Conservation (phyloP, 2,888 invertebrate species). For the Lithophane semibrunnea region DNA sequence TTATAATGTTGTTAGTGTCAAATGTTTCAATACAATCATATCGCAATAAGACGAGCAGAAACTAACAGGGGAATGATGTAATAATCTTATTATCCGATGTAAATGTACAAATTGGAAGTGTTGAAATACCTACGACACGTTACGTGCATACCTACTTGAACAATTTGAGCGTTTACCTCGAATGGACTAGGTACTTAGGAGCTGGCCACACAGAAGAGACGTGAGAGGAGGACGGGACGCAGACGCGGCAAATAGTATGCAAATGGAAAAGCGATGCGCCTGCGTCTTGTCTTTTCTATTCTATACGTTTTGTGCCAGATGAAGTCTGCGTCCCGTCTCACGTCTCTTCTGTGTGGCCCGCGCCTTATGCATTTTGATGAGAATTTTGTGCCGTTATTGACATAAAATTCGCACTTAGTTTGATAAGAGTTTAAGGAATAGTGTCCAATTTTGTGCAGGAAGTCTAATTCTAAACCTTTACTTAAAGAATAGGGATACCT, state of each 20-base stretch:
- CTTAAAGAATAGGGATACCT: too few relatives aligned
- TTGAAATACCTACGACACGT: conserved; percentile 32
- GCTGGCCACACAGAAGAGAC: too few relatives aligned
- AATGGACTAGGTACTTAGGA: not conserved
- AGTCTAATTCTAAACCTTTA: too few relatives aligned
- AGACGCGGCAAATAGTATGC: too few relatives aligned
- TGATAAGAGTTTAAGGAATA: not conserved
- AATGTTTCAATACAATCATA: conserved; percentile 32
- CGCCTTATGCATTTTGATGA: conserved; percentile 22
- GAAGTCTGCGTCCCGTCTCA: too few relatives aligned
- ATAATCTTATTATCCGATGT: conserved; percentile 52
- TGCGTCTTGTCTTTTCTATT: too few relatives aligned
- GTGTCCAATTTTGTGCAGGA: not conserved
- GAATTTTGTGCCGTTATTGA: not conserved
- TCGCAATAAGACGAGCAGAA: conserved; percentile 38
- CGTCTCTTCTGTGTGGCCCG: too few relatives aligned
- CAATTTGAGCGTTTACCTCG: conserved; percentile 15
- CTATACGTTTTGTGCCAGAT: too few relatives aligned
- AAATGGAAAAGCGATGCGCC: too few relatives aligned
- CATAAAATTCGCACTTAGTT: not conserved
- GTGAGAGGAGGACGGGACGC: too few relatives aligned
- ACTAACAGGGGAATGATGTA: conserved; percentile 17
- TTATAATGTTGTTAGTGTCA: conserved; percentile 49
- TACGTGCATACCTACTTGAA: conserved; percentile 23
- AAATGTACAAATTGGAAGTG: conserved; percentile 45